Conservation (phyloP, 2,797 vertebrate species). For the Syncerus caffer region DNA sequence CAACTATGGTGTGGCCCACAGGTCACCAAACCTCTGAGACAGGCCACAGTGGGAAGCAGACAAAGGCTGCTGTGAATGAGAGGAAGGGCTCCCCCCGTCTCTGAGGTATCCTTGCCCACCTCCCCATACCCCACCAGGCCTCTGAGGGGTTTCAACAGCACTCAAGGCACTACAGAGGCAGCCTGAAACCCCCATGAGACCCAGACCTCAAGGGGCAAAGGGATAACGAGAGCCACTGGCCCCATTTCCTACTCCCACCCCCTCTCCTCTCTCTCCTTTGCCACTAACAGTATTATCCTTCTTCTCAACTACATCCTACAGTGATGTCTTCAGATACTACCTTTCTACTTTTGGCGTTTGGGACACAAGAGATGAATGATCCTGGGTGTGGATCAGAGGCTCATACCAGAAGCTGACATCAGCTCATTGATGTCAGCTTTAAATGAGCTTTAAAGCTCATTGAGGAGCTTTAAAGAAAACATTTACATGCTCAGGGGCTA, state of each 20-base stretch:
- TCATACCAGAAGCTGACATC: neutral
- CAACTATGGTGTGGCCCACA: neutral
- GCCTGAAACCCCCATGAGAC: neutral
- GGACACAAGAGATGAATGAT: neutral
- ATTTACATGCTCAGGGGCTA: neutral
- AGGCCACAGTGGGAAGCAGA: neutral
- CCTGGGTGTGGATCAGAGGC: neutral
- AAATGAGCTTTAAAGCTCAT: too few species aligned
- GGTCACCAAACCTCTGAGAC: neutral
- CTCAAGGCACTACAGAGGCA: neutral
- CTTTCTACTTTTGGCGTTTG: neutral
- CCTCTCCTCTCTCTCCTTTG: neutral
- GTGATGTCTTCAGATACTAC: neutral
- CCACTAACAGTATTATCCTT: neutral
- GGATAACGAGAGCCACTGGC: fast-evolving
- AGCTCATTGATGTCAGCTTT: too few species aligned
- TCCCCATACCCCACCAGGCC: neutral
- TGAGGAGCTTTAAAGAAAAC: neutral
- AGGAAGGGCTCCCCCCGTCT: neutral
- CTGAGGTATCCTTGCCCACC: neutral
- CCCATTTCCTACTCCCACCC: neutral
- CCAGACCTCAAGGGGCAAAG: neutral
- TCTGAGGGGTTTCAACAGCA: neutral
- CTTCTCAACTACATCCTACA: neutral
- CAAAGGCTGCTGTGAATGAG: neutral